Percentiles rank a stretch among this genome's conserved stretches.
Conservation (phyloP, 53 echinoderm and acorn worm species). For the Actinopyga echinites region DNA sequence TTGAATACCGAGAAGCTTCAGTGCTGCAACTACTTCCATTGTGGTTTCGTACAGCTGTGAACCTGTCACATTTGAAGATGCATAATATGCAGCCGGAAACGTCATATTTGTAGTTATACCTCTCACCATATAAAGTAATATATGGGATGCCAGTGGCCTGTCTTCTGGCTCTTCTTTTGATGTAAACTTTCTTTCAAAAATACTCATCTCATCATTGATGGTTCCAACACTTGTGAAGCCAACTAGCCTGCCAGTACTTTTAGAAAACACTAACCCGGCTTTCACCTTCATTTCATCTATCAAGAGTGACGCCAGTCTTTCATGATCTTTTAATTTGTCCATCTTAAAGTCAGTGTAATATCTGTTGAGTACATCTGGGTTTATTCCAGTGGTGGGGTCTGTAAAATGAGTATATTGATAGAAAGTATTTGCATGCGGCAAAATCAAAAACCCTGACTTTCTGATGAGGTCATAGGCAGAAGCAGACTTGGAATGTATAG, state of each 20-base stretch:
- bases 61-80: background rate
- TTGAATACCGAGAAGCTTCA: background rate
- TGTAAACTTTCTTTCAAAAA: slow-evolving; percentile 8
- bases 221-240: slow-evolving; percentile 49
- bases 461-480: slow-evolving; percentile 27
- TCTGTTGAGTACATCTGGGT: slow-evolving; percentile 2
- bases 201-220: slow-evolving; percentile 38
- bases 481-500: slow-evolving; percentile 40
- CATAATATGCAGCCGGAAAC: background rate
- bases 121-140: background rate
- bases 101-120: background rate
- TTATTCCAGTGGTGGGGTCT: slow-evolving; percentile 26
- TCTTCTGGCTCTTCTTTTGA: background rate
- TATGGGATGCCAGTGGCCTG: background rate
- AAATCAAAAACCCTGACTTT: slow-evolving; percentile 24
- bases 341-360: slow-evolving; percentile 16
- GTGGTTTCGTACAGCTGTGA: background rate
- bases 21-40: background rate
- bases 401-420: slow-evolving; percentile 39
- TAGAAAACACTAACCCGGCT: slow-evolving; percentile 44
- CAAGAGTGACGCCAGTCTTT: slow-evolving; percentile 12
- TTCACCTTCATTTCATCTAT: slow-evolving; percentile 69
- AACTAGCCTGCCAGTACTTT: slow-evolving; percentile 29
- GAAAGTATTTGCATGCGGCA: slow-evolving; percentile 33
- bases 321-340: background rate